phyloP scores from a whole-genome alignment of 2,113 vertebrate species.

The Indicator maculatus region DNA sequence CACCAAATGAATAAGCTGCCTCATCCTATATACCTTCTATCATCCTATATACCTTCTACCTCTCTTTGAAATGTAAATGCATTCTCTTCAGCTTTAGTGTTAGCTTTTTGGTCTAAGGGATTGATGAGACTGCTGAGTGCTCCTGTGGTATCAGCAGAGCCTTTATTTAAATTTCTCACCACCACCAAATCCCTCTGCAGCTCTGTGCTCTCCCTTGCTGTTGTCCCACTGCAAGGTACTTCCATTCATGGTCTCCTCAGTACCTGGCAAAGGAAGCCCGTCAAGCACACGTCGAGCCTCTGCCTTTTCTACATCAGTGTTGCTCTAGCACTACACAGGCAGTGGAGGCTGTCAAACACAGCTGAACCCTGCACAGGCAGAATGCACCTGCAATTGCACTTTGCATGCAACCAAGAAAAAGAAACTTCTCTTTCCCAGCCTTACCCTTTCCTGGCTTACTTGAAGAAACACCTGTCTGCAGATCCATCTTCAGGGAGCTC shows the following conservation, averaged over 20 bases:
- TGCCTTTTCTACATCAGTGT: neutral
- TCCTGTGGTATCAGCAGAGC: neutral
- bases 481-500: neutral
- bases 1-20: neutral
- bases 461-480: neutral
- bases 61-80: neutral
- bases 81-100: neutral
- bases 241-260: neutral
- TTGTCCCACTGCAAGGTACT: neutral
- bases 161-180: neutral
- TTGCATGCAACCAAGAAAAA: neutral
- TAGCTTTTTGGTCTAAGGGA: neutral
- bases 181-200: neutral
- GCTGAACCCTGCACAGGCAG: neutral
- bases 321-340: neutral
- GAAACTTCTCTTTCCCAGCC: neutral
- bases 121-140: neutral
- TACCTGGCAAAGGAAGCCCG: neutral
- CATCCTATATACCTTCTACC: neutral
- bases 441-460: neutral
- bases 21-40: neutral
- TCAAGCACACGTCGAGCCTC: rapidly evolving
- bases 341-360: neutral
- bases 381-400: neutral
- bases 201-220: neutral